Percentiles rank a stretch among this genome's conserved stretches.
Conservation (phyloP, 2,888 invertebrate genomes). For the Spisula solida region DNA sequence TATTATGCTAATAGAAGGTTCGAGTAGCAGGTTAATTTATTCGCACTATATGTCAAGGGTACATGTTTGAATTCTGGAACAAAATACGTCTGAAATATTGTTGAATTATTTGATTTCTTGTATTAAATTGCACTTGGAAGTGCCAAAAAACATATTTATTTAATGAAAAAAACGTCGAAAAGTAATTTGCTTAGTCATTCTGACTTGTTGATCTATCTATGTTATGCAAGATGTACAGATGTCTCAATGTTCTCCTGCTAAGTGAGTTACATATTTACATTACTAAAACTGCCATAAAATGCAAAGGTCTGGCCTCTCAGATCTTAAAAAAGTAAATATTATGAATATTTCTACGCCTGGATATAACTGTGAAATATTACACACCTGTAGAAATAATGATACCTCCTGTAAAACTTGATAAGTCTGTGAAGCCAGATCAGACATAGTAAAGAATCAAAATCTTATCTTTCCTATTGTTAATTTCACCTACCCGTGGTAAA, state of each 20-base stretch:
- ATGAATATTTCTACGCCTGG: not conserved
- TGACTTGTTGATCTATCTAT: not conserved
- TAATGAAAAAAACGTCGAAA: too few relatives aligned
- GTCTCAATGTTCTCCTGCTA: not conserved
- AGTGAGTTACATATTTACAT: not conserved
- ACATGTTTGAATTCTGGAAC: too few relatives aligned
- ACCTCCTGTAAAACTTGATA: slow-evolving; percentile 2
- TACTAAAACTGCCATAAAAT: not conserved
- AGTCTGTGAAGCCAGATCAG: not conserved
- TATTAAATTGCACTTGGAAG: not conserved
- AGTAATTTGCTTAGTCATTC: not conserved
- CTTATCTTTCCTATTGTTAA: slow-evolving; percentile 8
- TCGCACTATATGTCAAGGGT: too few relatives aligned
- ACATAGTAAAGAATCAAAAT: not conserved
- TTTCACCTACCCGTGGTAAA: not conserved
- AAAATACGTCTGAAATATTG: too few relatives aligned
- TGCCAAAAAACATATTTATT: not conserved
- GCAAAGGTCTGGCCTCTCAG: slow-evolving; percentile 3
- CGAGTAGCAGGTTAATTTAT: too few relatives aligned
- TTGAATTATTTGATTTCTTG: not conserved
- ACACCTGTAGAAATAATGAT: not conserved
- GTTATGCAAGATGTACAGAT: not conserved
- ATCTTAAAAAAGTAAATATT: not conserved
- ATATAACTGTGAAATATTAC: not conserved
- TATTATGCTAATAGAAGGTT: too few relatives aligned